A percentile compares a stretch with the other conserved stretches of the same genome.
These are phyloP conservation scores for Capra hircus DNA, from an alignment of 2,113 vertebrate genomes.

Conservation along the genomic window DNA sequence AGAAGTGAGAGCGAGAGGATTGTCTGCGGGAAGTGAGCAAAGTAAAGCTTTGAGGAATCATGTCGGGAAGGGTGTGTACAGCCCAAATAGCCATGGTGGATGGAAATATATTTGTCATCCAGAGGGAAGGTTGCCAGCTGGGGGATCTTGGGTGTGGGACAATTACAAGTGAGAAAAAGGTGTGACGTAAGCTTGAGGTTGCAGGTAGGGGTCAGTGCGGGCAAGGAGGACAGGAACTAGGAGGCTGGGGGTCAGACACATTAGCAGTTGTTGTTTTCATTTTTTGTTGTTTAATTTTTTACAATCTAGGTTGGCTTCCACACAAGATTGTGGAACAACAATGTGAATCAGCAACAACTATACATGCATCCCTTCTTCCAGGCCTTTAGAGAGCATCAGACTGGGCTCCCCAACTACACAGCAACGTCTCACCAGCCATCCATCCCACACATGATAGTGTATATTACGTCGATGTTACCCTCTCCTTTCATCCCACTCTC, in stretches of 20 bases:
- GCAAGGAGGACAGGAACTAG: neutral
- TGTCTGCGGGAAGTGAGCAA: neutral
- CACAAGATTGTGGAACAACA: neutral
- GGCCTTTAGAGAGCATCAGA: neutral
- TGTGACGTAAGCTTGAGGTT: neutral
- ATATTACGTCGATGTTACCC: neutral
- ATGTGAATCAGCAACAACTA: neutral
- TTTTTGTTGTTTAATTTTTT: neutral
- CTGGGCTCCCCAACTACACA: neutral
- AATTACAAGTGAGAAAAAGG: neutral
- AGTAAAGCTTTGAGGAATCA: neutral
- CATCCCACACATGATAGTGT: neutral
- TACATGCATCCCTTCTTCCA: neutral
- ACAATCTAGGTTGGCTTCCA: neutral
- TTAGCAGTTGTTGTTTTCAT: neutral
- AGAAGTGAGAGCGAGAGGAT: neutral
- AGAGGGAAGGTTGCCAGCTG: neutral
- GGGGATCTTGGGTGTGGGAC: neutral
- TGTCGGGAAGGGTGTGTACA: neutral
- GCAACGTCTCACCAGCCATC: neutral
- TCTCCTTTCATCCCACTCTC: neutral
- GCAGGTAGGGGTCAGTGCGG: neutral
- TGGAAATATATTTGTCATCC: neutral
- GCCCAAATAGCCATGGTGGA: neutral
- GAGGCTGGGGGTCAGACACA: rapidly evolving